Percentiles rank a stretch among this genome's conserved stretches.
These are phyloP conservation scores for Diplodus sargus DNA, from an alignment of 2,797 vertebrate species.

Conservation along the genomic window DNA sequence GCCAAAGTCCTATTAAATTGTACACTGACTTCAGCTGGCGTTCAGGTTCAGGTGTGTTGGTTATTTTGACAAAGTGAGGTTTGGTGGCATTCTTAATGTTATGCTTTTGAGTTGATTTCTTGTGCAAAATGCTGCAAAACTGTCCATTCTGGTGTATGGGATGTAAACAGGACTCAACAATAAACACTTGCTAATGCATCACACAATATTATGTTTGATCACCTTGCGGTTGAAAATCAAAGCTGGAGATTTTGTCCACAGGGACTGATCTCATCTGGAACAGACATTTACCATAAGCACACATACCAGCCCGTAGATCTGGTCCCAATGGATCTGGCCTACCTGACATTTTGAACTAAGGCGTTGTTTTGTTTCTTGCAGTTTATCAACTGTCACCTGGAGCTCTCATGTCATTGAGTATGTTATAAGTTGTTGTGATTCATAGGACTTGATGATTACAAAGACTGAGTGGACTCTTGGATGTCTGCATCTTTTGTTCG, in stretches of 20 bases:
- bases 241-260: not conserved
- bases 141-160: not conserved
- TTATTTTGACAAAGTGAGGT: not conserved
- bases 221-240: not conserved
- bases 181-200: not conserved
- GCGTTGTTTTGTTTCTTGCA: slow-evolving; percentile 1
- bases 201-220: not conserved
- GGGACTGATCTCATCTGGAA: not conserved
- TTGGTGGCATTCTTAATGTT: not conserved
- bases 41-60: not conserved
- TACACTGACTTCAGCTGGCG: not conserved
- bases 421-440: not conserved
- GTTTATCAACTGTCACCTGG: not conserved
- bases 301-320: not conserved
- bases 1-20: slow-evolving; percentile 30
- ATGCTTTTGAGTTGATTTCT: not conserved
- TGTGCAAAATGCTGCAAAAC: not conserved
- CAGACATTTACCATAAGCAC: not conserved
- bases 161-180: not conserved
- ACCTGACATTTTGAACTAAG: not conserved
- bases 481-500: not conserved
- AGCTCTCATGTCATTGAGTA: not conserved
- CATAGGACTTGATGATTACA: not conserved
- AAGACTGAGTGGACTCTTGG: not conserved
- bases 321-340: not conserved